These are phyloP conservation scores for Xestia ashworthii DNA, from an alignment of 2,888 invertebrate species.

Conservation along the genomic window DNA sequence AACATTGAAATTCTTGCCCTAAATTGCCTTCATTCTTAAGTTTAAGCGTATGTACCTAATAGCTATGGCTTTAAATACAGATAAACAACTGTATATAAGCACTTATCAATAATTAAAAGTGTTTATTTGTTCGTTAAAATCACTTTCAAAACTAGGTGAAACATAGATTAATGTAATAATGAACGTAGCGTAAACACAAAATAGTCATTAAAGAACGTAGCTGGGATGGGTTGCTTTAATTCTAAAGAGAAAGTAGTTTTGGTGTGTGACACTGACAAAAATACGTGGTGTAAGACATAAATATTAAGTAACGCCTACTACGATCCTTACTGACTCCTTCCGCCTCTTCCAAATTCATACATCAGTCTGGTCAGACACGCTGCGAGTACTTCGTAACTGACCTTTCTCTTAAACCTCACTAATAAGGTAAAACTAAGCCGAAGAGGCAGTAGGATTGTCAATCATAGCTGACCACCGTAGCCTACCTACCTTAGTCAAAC, in stretches of 20 bases:
- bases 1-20: not conserved
- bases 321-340: not conserved
- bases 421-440: not conserved
- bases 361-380: not conserved
- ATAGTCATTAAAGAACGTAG: constrained; percentile 24
- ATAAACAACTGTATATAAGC: not conserved
- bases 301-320: not conserved
- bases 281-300: not conserved
- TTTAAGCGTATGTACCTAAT: not conserved
- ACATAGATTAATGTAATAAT: constrained; percentile 26
- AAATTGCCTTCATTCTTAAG: not conserved
- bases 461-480: not conserved
- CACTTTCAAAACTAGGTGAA: constrained; percentile 20
- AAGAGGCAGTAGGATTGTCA: not conserved
- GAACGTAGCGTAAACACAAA: constrained; percentile 22
- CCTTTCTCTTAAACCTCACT: not conserved
- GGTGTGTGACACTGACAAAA: not conserved
- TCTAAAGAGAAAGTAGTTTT: constrained; percentile 18
- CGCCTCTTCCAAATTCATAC: not conserved
- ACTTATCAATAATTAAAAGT: not conserved
- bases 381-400: not conserved
- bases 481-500: not conserved
- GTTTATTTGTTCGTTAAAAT: constrained; percentile 14
- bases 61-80: not conserved
- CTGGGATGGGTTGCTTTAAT: constrained; percentile 26